Base-by-base conservation (phyloP, 2,797 vertebrate genomes). In the Bovichtus diacanthus region DNA sequence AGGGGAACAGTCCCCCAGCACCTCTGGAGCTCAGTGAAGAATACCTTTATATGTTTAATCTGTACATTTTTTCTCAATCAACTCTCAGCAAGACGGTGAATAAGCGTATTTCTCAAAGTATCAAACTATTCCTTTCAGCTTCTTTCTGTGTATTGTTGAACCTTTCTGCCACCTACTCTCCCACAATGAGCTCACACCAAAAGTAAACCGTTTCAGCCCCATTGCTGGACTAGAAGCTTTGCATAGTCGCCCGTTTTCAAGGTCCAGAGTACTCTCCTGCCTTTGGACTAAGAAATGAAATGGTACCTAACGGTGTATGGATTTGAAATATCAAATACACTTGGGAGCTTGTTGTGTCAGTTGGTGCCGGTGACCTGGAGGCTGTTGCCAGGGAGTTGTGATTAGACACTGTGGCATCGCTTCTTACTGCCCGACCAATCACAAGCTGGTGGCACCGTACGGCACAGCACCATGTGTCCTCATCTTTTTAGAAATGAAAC, bases 241-340 rank as follows among this genome's bases (percentile, higher is more conserved):
- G 41, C 59, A 34, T 27, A 25, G 21, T 54, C 1, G 10, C 19
- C 23, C 44, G 13, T 64, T 41, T 53, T 62, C 23, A 62, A 73
- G 21, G 44, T 81, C 62, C 53, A 68, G 36, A 68, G 65, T 46
- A 21, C 70, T 79, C 19, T 84, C 55, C 63, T 71, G 64, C 38
- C 72, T 82, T 85, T 78, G 66, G 62, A 76, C 70, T 74, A 80
- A 25, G 85, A 92, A 93, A 94, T 93, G 89, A 95, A 95, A 95
- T 95, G 95, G 95, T 96, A 95, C 95, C 93, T 91, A 72, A 89
- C 92, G 90, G 88, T 86, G 87, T 87, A 93, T 94, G 87, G 85
- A 93, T 90, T 76, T 93, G 91, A 95, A 90, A 88, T 93, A 93
- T 96, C 95, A 96, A 96, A 96, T 95, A 94, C 95, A 96, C 95